Conservation (phyloP, 2,113 vertebrate genomes). For the Equus przewalskii region DNA sequence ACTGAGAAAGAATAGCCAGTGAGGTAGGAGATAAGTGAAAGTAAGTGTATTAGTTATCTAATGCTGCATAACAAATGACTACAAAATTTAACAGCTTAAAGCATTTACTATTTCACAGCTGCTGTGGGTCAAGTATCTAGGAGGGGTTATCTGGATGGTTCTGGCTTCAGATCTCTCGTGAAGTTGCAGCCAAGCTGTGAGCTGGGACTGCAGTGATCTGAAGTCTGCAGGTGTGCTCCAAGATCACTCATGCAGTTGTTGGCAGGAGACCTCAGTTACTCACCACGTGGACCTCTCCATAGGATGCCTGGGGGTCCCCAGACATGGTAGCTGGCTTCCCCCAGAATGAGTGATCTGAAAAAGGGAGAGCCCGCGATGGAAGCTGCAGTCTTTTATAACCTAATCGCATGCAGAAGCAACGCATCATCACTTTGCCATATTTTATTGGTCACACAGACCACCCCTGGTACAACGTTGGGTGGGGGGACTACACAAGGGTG, state of each 20-base stretch:
- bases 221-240: background rate
- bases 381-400: background rate
- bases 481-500: background rate
- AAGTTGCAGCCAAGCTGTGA: background rate
- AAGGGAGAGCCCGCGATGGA: background rate
- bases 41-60: background rate
- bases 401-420: background rate
- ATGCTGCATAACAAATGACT: background rate
- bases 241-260: background rate
- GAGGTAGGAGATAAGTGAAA: background rate
- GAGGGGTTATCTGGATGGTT: background rate
- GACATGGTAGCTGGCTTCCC: background rate
- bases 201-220: background rate
- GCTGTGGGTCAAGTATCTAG: background rate
- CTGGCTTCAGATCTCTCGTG: background rate
- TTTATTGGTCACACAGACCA: background rate
- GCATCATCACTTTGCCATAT: background rate
- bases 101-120: background rate
- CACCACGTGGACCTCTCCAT: background rate
- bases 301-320: background rate
- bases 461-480: background rate
- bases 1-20: background rate
- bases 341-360: background rate
- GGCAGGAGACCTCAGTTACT: background rate
- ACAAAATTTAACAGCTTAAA: conserved; percentile 8